Evolutionary conservation across 2,113 vertebrate genomes (phyloP).

Genomic region (Charadrius vociferus): DNA sequence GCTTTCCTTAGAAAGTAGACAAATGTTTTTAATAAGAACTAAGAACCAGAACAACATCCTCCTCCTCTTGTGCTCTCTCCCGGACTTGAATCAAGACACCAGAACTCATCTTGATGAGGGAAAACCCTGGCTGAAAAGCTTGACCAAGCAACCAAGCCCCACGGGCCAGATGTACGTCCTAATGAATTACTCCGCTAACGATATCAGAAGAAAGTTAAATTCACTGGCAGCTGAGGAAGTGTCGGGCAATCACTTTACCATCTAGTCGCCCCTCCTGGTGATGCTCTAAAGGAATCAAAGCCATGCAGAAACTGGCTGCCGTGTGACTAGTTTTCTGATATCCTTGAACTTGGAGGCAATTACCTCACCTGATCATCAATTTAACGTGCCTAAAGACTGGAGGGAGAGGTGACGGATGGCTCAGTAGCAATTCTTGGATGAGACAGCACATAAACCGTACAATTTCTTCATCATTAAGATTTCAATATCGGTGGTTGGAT

Average conservation of each 20-base stretch:
- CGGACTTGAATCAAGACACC: background rate
- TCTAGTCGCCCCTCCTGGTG: background rate
- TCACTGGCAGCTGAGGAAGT: background rate
- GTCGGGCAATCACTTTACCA: background rate
- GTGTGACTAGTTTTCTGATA: background rate
- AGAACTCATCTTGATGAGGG: background rate
- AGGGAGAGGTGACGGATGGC: background rate
- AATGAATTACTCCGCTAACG: background rate
- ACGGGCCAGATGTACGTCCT: background rate
- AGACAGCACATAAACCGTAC: background rate
- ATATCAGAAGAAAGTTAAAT: background rate
- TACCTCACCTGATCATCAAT: background rate
- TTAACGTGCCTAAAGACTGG: accelerated
- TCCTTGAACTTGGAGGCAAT: background rate
- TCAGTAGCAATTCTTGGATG: background rate
- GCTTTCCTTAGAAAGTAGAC: conserved; percentile 3
- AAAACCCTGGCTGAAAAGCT: background rate
- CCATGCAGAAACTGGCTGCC: background rate
- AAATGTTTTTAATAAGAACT: conserved; percentile 42
- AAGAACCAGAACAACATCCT: background rate
- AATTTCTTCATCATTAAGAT: background rate
- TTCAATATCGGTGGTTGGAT: background rate
- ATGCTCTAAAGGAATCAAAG: background rate
- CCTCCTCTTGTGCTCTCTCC: background rate
- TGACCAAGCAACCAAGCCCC: background rate